Conservation (phyloP, 2,113 vertebrate genomes). For the Coturnix japonica region DNA sequence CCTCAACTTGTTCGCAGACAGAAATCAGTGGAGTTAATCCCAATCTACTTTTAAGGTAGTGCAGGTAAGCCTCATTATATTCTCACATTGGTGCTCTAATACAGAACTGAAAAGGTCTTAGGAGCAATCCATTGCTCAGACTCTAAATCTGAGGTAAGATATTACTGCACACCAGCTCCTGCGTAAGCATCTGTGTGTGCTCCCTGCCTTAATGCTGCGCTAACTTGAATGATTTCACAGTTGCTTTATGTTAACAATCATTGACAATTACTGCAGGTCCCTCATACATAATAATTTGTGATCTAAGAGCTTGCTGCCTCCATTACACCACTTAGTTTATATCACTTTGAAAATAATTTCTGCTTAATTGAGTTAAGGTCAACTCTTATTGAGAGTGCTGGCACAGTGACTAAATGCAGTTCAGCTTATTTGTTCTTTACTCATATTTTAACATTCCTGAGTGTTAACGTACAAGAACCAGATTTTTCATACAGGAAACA, state of each 20-base stretch:
- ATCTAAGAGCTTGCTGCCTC: slow-evolving; percentile 33
- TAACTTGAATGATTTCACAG: background rate
- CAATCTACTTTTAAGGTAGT: background rate
- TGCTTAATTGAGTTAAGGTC: slow-evolving; percentile 63
- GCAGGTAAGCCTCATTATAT: background rate
- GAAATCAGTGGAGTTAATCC: background rate
- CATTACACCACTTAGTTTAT: slow-evolving; percentile 32
- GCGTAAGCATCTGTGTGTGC: background rate
- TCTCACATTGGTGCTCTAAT: background rate
- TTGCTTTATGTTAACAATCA: background rate
- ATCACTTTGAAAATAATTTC: slow-evolving; percentile 64
- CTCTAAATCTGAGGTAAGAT: background rate
- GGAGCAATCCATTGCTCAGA: background rate
- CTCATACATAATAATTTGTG: slow-evolving; percentile 43
- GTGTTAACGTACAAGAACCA: background rate
- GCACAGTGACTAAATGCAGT: slow-evolving; percentile 46
- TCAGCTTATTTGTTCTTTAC: slow-evolving; percentile 27
- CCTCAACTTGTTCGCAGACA: background rate
- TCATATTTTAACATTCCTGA: slow-evolving; percentile 18
- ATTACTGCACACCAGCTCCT: background rate
- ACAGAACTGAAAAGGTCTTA: background rate
- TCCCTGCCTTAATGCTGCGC: background rate
- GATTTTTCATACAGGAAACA: slow-evolving; percentile 32
- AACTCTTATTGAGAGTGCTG: slow-evolving; percentile 4
- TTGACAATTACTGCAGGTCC: slow-evolving; percentile 1